Evolutionary conservation across 2,797 vertebrate species (phyloP).

Genomic region (Pseudotriccus pelzelni): DNA sequence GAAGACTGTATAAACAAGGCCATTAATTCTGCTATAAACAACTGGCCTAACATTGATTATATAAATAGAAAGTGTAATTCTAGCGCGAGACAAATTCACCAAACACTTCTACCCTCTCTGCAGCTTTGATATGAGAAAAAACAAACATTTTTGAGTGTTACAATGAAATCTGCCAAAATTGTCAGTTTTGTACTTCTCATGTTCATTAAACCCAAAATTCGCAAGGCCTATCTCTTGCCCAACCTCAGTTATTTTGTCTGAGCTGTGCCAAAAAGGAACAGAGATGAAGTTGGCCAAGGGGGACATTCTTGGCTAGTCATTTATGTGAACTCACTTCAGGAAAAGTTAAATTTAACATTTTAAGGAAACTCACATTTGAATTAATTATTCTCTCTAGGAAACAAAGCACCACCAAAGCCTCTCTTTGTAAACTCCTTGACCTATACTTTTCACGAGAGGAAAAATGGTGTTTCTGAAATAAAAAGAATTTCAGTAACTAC

Average conservation of each 20-base stretch:
- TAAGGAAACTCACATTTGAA: not conserved
- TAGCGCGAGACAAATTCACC: slow-evolving; percentile 54
- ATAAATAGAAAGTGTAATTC: slow-evolving; percentile 54
- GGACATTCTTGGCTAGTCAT: slow-evolving; percentile 14
- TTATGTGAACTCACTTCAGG: not conserved
- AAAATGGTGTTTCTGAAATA: not conserved
- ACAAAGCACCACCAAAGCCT: not conserved
- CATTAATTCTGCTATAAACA: slow-evolving; percentile 69
- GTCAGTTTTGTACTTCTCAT: slow-evolving; percentile 53
- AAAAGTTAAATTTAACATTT: slow-evolving; percentile 17
- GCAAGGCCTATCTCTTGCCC: slow-evolving; percentile 56
- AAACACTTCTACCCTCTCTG: slow-evolving; percentile 56
- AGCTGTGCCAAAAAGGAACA: slow-evolving; percentile 50
- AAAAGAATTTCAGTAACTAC: not conserved
- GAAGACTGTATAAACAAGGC: slow-evolving; percentile 61
- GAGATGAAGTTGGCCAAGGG: slow-evolving; percentile 21
- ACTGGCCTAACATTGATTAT: slow-evolving; percentile 53
- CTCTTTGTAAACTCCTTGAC: not conserved
- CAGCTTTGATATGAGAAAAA: slow-evolving; percentile 60
- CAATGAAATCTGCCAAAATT: slow-evolving; percentile 67
- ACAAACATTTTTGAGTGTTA: slow-evolving; percentile 68
- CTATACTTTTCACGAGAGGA: not conserved
- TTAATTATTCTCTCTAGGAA: slow-evolving; percentile 5
- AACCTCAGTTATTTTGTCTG: slow-evolving; percentile 63
- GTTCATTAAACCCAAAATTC: slow-evolving; percentile 67